Evolutionary conservation across 2,888 invertebrate species (phyloP).

Genomic region (Tachina lurida): DNA sequence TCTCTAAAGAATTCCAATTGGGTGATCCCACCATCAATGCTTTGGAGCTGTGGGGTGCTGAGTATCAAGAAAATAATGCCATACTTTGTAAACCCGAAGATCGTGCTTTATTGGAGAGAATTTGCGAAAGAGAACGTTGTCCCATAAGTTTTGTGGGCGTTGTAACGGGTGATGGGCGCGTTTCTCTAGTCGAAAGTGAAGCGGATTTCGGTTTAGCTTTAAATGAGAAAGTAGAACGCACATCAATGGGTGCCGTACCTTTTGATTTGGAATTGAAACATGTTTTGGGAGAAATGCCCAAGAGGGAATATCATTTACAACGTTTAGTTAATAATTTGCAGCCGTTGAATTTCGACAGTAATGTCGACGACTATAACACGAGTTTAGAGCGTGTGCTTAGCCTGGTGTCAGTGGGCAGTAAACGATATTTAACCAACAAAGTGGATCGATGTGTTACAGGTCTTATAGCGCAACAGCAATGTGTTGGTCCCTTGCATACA

Average conservation of each 20-base stretch:
- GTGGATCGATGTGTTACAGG: conserved; percentile 98
- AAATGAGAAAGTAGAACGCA: conserved; percentile 77
- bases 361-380: conserved; percentile 72
- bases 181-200: conserved; percentile 87
- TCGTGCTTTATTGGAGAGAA: conserved; percentile 86
- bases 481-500: conserved; percentile 98
- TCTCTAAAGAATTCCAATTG: conserved; percentile 92
- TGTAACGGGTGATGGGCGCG: conserved; percentile 93
- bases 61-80: conserved; percentile 98
- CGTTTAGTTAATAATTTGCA: conserved; percentile 74
- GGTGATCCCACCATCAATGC: conserved; percentile 97
- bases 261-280: conserved; percentile 94
- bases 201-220: conserved; percentile 82
- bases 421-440: conserved; percentile 97
- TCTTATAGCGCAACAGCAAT: conserved; percentile 98
- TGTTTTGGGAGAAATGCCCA: conserved; percentile 93
- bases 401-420: conserved; percentile 96
- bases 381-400: conserved; percentile 88
- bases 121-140: conserved; percentile 94
- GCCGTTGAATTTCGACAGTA: conserved; percentile 83
- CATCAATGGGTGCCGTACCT: conserved; percentile 85
- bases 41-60: conserved; percentile 98
- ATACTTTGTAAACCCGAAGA: conserved; percentile 90
- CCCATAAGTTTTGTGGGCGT: conserved; percentile 96
- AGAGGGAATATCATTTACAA: conserved; percentile 86